Evolutionary conservation across 1,140 invertebrate species (phyloP), one percentile per base, ranked within the genome.

Genomic region (Lysiphlebus fabarum): DNA sequence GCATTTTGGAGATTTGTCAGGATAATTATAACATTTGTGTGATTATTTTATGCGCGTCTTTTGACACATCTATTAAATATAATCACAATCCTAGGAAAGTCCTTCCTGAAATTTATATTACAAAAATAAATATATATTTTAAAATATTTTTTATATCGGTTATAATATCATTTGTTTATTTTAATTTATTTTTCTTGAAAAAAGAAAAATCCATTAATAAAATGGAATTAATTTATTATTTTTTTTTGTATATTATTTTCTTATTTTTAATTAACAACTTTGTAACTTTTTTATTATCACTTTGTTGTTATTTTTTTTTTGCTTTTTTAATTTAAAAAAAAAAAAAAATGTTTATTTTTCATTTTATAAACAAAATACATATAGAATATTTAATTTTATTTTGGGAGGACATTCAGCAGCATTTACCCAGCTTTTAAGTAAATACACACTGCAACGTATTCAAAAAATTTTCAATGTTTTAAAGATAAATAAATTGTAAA

Each of bases 1-100:
- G 75, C 74, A 71, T 76, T 77, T 59, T 66, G 67, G 68, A 65
- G 67, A 73, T 55, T 70, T 67, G 58, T 61, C 45, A 62, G 61
- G 59, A 67, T 57, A 49, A 60, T 48, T 51, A 55, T 53, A 7
- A 38, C 17, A 48, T 54, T 4, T 37, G 5, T 54, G 53, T 71
- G 70, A 68, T 62, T 62, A 56, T 71, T 63, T 62, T 64, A 41
- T 53, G 71, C 71, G 75, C 75, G 74, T 63, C 62, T 69, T n/a
- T n/a, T 57, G 17, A 26, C 17, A 26, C 17, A 26, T 26, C 17
- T 26, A 0, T 26, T 1, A 26, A 14, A 45, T 53, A 42, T 51
- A 37, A 40, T 42, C 7, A 54, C 38, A 14, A 36, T 41, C 43
- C 37, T 45, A 9, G 43, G 41, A 26, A 4, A 42, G 36, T 38